These are phyloP conservation scores for Acanthurus lineatus DNA, from an alignment of 2,797 vertebrate species.

Conservation along the genomic window DNA sequence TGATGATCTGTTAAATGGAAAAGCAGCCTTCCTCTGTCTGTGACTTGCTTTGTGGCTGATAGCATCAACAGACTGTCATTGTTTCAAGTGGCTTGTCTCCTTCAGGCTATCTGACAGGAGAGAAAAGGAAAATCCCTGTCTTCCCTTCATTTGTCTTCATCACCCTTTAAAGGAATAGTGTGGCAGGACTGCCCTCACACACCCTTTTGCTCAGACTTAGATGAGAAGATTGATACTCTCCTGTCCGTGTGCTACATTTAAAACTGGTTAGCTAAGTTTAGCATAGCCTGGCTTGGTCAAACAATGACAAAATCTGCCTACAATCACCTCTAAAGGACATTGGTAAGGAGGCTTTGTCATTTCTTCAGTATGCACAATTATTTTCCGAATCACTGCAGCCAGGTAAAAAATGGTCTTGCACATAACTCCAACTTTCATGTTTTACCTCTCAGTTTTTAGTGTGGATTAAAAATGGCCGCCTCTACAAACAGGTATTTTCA, in stretches of 20 bases:
- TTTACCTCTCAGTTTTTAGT: neutral
- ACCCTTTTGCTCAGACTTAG: neutral
- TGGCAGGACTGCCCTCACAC: conserved; percentile 8
- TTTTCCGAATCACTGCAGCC: too few relatives aligned
- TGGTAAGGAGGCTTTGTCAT: too few relatives aligned
- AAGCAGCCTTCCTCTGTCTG: conserved; percentile 55
- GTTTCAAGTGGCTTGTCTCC: conserved; percentile 67
- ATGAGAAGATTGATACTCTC: conserved; percentile 16
- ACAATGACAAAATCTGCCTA: neutral
- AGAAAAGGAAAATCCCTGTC: conserved; percentile 47
- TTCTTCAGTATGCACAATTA: neutral
- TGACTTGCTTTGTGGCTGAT: conserved; percentile 57
- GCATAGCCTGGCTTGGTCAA: neutral
- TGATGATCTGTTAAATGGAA: conserved; percentile 56
- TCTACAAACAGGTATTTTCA: too few relatives aligned
- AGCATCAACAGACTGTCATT: conserved; percentile 78
- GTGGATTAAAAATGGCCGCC: too few relatives aligned
- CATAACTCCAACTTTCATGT: neutral
- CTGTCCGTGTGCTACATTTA: neutral
- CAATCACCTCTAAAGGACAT: neutral
- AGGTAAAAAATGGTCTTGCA: too few relatives aligned
- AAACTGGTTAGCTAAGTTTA: neutral
- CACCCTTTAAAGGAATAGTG: conserved; percentile 30
- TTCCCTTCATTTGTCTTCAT: conserved; percentile 60
- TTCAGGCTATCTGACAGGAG: conserved; percentile 63